Base-by-base conservation (phyloP, 37 sponge, comb jelly and placozoan genomes). In the Petrosia ficiformis region DNA sequence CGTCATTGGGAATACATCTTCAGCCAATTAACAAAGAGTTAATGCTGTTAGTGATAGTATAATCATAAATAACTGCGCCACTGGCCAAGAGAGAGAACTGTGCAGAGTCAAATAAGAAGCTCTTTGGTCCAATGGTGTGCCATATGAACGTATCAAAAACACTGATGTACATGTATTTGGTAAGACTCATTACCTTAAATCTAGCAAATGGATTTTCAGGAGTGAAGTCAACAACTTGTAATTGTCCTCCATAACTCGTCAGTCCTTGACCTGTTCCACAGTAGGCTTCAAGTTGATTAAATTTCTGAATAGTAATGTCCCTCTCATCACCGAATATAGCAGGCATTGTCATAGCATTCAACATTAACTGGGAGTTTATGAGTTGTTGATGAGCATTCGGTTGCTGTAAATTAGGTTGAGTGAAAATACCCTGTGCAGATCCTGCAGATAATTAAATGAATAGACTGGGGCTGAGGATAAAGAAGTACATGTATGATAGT, bases 211-310 rank as follows among this genome's bases (percentile, higher is more conserved):
- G 93, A 74, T 84, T 93, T 3, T 86, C 80, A 0, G 84, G 79
- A 22, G 82, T 77, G 79, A 96, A 90, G 57, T 87, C 80, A 30
- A 97, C 84, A 25, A 65, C 36, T 39, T 82, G 82, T 22, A 48
- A 56, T 25, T 88, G 80, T 24, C 86, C 82, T 56, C 65, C 61
- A 32, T 79, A 69, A 65, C 79, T 88, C 2, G 72, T 76, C 2
- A 99, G 58, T 1, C 97, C 99, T 66, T 85, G 89, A 19, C 94
- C 94, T 36, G 61, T 43, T 4, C 94, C 94, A 84, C 89, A 93
- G 57, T 80, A 92, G 0, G 92, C 92, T 60, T 90, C 63, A 29
- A 96, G 71, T 69, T 90, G 85, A 78, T 96, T 96, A 66, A 96
- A 90, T 70, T 90, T 80, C 77, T 78, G 86, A 25, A 96, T 41